phyloP scores from a whole-genome alignment of 2,888 invertebrate species.

The Agrotis segetum region DNA sequence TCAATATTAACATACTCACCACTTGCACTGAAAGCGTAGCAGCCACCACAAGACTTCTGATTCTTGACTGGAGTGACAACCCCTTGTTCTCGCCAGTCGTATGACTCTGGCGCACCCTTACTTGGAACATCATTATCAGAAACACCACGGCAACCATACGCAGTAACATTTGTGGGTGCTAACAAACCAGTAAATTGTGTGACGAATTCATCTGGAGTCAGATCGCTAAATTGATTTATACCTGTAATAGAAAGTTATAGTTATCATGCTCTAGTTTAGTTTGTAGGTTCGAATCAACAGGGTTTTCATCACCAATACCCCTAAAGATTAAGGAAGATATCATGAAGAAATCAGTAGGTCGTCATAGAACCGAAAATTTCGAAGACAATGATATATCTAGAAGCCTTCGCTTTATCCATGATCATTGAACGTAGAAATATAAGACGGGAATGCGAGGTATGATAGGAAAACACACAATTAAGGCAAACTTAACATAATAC shows the following conservation, averaged over 20 bases:
- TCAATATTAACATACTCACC: slow-evolving; percentile 32
- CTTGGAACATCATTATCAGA: slow-evolving; percentile 30
- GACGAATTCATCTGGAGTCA: slow-evolving; percentile 45
- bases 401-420: too few relatives aligned
- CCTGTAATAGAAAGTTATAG: slow-evolving; percentile 39
- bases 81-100: slow-evolving; percentile 94
- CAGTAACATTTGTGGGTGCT: slow-evolving; percentile 11
- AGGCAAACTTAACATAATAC: too few relatives aligned
- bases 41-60: slow-evolving; percentile 94
- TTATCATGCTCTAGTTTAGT: too few relatives aligned
- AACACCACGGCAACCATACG: background rate
- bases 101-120: slow-evolving; percentile 53
- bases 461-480: too few relatives aligned
- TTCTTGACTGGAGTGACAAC: slow-evolving; percentile 95
- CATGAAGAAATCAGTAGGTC: too few relatives aligned
- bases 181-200: slow-evolving; percentile 13
- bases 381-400: too few relatives aligned
- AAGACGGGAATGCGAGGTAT: too few relatives aligned
- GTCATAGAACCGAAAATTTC: too few relatives aligned
- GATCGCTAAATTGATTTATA: slow-evolving; percentile 48
- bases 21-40: slow-evolving; percentile 92
- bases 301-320: too few relatives aligned
- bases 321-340: too few relatives aligned
- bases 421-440: too few relatives aligned
- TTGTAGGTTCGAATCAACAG: too few relatives aligned